These are phyloP conservation scores for Limenitis camilla DNA, from an alignment of 2,888 invertebrate genomes.

Conservation along the genomic window DNA sequence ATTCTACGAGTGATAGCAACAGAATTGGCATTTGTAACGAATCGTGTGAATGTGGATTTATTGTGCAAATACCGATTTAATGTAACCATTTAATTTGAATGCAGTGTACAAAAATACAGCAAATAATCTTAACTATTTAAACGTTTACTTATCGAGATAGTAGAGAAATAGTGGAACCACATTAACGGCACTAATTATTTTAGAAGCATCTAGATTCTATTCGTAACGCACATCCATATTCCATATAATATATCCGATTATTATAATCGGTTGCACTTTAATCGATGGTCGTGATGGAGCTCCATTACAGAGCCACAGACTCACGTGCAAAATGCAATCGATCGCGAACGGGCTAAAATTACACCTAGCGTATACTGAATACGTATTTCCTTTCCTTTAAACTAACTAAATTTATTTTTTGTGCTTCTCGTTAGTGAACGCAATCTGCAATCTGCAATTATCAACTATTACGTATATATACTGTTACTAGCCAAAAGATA, in stretches of 20 bases:
- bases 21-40: slow-evolving; percentile 21
- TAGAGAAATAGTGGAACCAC: slow-evolving; percentile 42
- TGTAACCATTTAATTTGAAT: slow-evolving; percentile 18
- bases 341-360: slow-evolving; percentile 43
- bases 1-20: slow-evolving; percentile 10
- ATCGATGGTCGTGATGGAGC: slow-evolving; percentile 18
- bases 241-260: slow-evolving; percentile 42
- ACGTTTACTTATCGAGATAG: slow-evolving; percentile 33
- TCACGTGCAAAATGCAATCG: slow-evolving; percentile 31
- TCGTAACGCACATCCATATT: slow-evolving; percentile 59
- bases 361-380: slow-evolving; percentile 72
- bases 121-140: slow-evolving; percentile 43
- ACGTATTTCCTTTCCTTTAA: slow-evolving; percentile 58
- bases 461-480: slow-evolving; percentile 60
- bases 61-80: slow-evolving; percentile 12
- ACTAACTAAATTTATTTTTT: slow-evolving; percentile 60
- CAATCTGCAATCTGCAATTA: slow-evolving; percentile 50
- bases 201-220: slow-evolving; percentile 65
- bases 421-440: slow-evolving; percentile 50
- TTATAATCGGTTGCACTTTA: slow-evolving; percentile 23
- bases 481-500: slow-evolving; percentile 67
- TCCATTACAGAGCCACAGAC: slow-evolving; percentile 15
- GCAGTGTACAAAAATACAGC: slow-evolving; percentile 62
- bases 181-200: slow-evolving; percentile 47
- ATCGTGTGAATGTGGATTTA: slow-evolving; percentile 11